These are phyloP conservation scores for Andrena camellia DNA, from an alignment of 2,888 invertebrate species.

Conservation along the genomic window DNA sequence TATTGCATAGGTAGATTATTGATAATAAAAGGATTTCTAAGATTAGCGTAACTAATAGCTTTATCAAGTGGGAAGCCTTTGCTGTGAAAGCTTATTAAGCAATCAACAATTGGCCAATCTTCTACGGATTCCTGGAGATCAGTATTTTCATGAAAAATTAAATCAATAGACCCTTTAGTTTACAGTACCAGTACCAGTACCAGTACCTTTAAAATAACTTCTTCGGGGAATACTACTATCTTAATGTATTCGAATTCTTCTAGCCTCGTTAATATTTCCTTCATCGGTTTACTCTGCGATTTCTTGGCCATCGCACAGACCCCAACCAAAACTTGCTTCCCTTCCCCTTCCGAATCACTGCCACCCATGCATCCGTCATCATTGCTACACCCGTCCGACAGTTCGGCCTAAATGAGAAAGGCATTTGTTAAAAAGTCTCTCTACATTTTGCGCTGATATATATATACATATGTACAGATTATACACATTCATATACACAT, in stretches of 20 bases:
- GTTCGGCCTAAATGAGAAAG: slow-evolving; percentile 85
- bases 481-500: not conserved
- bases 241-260: slow-evolving; percentile 98
- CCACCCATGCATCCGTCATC: slow-evolving; percentile 85
- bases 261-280: slow-evolving; percentile 97
- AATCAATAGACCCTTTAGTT: not conserved
- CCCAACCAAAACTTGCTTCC: slow-evolving; percentile 98
- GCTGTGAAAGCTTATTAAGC: slow-evolving; percentile 98
- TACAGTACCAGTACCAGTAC: slow-evolving; percentile 84
- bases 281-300: slow-evolving; percentile 99
- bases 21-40: slow-evolving; percentile 97
- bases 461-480: not conserved
- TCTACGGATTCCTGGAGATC: slow-evolving; percentile 93
- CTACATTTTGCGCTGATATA: not conserved
- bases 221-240: slow-evolving; percentile 97
- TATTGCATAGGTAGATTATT: slow-evolving; percentile 99
- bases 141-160: not conserved
- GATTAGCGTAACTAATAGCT: slow-evolving; percentile 97
- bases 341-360: slow-evolving; percentile 86
- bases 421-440: not conserved
- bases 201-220: slow-evolving; percentile 95
- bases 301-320: slow-evolving; percentile 99
- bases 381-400: slow-evolving; percentile 90
- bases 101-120: slow-evolving; percentile 99
- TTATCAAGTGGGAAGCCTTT: slow-evolving; percentile 99